Base-by-base conservation (phyloP, 2,888 invertebrate genomes). In the Pterostichus madidus region DNA sequence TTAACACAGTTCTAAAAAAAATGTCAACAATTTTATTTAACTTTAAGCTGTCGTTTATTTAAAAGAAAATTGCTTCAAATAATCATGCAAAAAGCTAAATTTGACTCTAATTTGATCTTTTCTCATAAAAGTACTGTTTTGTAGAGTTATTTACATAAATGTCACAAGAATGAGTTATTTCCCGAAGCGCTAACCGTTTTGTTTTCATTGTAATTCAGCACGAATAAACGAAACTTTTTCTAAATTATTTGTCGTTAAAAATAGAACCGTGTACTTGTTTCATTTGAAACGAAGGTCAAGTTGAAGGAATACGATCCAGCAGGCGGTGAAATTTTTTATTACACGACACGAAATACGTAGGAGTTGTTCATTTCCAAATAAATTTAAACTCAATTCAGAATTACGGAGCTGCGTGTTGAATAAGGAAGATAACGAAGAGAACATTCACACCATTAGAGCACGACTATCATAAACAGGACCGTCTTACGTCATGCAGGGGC, bases 201-300 rank as follows among this genome's bases (percentile, higher is more conserved):
- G 32, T 35, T 64, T 13, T 64, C 64, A n/a, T n/a, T 59, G n/a
- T 11, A n/a, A 64, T 35, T 64, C 35, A 64, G 35, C 4, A 49
- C 4, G 49, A 10, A 49, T 49, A 49, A 49, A 49, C 10, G 1
- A 11, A 35, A 64, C 64, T 35, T 64, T 32, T 64, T 13, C 11
- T 32, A 13, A 13, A n/a, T 13, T 13, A 64, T 5, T 35, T 64
- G 35, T 10, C 64, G 59, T 31, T 31, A 11, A 64, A 59, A 64
- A 64, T 35, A 64, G 32, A 32, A 2, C 35, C 11, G 35, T 35
- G 31, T 32, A 64, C 64, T 64, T 35, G 64, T 32, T 64, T 35
- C n/a, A 8, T 39, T 64, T 64, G n/a, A 35, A 64, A 64, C 6
- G 35, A 64, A 64, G 64, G 64, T 64, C 64, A 64, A 64, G 64